Evolutionary conservation across 1,140 invertebrate genomes (phyloP), one percentile per base, ranked within the genome.

Genomic region (Panulirus ornatus): DNA sequence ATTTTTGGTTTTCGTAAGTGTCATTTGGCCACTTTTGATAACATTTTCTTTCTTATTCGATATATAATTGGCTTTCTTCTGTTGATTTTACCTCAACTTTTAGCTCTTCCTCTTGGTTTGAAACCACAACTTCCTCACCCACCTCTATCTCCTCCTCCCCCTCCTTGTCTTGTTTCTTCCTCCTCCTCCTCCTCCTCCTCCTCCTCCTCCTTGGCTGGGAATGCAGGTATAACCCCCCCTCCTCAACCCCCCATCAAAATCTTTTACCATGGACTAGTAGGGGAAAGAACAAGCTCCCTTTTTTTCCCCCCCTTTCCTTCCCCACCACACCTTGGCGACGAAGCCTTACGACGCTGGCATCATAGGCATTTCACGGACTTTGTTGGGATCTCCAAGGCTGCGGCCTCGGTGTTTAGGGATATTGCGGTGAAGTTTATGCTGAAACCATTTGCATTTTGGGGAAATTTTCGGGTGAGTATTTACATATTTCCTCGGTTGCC

Each of bases 371-470:
- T 40, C 73, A 76, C 3, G 22, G 38, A 42, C 36, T 40, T 42
- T 27, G 3, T 9, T 8, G 19, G 22, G 63, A 66, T 30, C 63
- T 66, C 30, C 63, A 47, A 47, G 44, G 44, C 44, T 47, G 14
- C 44, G 44, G 44, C 44, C 5, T 47, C 44, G 51, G 51, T 54
- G 51, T 19, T 54, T 19, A 22, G 19, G 19, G 51, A 54, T 54
- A 54, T 19, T 54, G 30, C 70, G 19, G 22, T 36, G 40, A 42
- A n/a, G 14, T 42, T 76, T 42, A 40, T n/a, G 34, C 42, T 3
- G 1, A 76, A 38, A 42, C 73, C 73, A 40, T 71, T 71, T 71
- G 51, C 51, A 54, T 54, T 54, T 54, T 54, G 51, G 51, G 19
- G 51, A 22, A 54, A 54, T 54, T 54, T 22, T 54, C 51, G 5